Conservation (phyloP, 1,140 invertebrate species). For the Lamellibrachia luymesi region DNA sequence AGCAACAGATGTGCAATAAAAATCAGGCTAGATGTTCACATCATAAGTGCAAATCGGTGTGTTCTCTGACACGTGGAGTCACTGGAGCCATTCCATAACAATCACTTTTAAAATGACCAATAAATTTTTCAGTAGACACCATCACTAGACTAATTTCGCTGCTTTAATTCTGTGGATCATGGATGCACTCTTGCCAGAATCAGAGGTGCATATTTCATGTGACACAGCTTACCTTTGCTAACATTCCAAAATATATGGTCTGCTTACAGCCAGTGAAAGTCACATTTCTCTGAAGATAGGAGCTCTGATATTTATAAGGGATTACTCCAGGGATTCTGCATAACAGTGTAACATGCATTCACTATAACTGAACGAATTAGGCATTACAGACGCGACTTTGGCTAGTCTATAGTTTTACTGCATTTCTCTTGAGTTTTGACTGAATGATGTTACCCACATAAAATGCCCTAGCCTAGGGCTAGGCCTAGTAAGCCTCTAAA, state of each 20-base stretch:
- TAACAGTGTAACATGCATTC: background rate
- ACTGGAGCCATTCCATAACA: no score
- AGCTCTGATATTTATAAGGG: background rate
- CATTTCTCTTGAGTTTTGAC: background rate
- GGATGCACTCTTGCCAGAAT: background rate
- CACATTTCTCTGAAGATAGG: background rate
- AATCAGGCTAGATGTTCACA: no score
- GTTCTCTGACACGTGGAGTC: no score
- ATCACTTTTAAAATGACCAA: no score
- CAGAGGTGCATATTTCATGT: background rate
- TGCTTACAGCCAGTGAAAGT: background rate
- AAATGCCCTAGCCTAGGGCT: background rate
- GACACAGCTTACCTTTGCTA: background rate
- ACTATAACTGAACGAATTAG: background rate
- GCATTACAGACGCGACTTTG: background rate
- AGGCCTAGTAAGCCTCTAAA: background rate
- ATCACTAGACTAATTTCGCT: background rate
- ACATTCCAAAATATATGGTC: background rate
- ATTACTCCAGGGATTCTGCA: background rate
- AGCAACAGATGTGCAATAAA: no score
- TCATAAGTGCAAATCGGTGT: no score
- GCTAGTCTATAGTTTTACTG: background rate
- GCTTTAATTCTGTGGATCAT: background rate
- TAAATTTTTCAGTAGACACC: background rate
- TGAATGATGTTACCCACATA: background rate